Conservation (phyloP, 2,113 vertebrate genomes). For the Todiramphus chloris region DNA sequence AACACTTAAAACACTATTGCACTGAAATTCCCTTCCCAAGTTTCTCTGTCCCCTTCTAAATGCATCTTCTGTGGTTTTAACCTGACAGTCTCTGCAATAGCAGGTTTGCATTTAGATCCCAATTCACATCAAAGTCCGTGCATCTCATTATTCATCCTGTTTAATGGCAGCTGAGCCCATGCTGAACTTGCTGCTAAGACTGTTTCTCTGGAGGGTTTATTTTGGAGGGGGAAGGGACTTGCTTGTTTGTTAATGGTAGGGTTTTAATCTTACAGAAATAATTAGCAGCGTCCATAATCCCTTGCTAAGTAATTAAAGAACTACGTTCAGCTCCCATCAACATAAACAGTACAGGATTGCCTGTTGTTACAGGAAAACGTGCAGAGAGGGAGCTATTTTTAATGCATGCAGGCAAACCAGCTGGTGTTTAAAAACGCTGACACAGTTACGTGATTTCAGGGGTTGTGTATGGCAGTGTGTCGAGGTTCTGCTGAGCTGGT, state of each 20-base stretch:
- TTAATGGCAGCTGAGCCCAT: not conserved
- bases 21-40: not conserved
- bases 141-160: not conserved
- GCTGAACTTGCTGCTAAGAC: not conserved
- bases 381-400: not conserved
- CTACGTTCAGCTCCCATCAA: not conserved
- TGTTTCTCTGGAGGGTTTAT: not conserved
- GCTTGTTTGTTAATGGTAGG: not conserved
- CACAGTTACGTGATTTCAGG: too few relatives aligned
- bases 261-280: not conserved
- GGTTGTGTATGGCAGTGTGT: not conserved
- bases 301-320: not conserved
- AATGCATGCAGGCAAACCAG: not conserved
- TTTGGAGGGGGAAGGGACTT: not conserved
- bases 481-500: not conserved
- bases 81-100: not conserved
- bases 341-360: not conserved
- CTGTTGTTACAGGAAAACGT: not conserved
- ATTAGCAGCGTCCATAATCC: not conserved
- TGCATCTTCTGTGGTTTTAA: not conserved
- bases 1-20: not conserved
- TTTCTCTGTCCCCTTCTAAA: not conserved
- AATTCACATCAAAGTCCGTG: not conserved
- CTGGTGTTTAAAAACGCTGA: not conserved
- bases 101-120: not conserved